phyloP scores from a whole-genome alignment of 2,113 vertebrate species.

The Isichthys henryi region DNA sequence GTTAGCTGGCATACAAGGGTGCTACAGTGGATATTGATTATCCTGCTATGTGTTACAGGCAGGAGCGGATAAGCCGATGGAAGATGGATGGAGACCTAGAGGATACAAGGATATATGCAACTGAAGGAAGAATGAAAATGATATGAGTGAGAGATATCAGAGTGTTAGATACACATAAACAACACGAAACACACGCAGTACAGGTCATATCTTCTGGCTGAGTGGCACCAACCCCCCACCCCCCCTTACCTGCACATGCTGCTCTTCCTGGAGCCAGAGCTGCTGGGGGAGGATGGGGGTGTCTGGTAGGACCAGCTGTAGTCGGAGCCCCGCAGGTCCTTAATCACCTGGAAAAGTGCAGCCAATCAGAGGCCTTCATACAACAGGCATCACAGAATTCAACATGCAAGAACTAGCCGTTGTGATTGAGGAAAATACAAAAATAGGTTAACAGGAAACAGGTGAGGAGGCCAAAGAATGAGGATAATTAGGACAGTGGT shows the following conservation, averaged over 20 bases:
- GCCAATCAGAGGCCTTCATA: background rate
- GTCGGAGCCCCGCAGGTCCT: conserved; percentile 93
- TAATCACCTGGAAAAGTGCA: conserved; percentile 76
- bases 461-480: background rate
- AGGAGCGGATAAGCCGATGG: conserved; percentile 38
- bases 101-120: background rate
- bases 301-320: conserved; percentile 98
- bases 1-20: conserved; percentile 49
- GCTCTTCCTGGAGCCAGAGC: conserved; percentile 87
- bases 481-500: background rate
- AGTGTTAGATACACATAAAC: background rate
- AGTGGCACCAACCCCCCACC: background rate
- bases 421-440: background rate
- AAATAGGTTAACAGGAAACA: background rate
- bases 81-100: background rate
- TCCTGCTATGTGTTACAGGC: conserved; percentile 47
- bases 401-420: background rate
- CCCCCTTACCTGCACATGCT: conserved; percentile 87
- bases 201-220: background rate
- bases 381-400: background rate
- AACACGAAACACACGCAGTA: background rate
- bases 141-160: background rate
- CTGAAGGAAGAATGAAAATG: background rate
- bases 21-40: conserved; percentile 62
- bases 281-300: conserved; percentile 87